phyloP scores from a whole-genome alignment of 2,888 invertebrate genomes.

The Tenthredo mesomela region DNA sequence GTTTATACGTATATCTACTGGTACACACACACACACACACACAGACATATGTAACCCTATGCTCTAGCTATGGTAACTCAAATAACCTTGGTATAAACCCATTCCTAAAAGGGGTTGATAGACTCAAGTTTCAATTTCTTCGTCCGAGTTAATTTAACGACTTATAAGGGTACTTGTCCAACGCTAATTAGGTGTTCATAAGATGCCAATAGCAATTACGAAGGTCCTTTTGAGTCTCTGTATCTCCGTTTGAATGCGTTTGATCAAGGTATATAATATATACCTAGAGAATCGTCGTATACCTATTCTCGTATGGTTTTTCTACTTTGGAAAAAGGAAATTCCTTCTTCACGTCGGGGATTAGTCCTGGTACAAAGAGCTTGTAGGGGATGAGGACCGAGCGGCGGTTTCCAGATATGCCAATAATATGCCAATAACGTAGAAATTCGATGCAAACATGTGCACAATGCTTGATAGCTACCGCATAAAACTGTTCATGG shows the following conservation, averaged over 20 bases:
- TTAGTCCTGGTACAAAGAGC: not conserved
- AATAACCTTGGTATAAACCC: not conserved
- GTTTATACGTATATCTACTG: not conserved
- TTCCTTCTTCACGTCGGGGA: not conserved
- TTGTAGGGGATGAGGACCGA: not conserved
- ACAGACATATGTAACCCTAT: not conserved
- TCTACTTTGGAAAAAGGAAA: not conserved
- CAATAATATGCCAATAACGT: constrained; percentile 49
- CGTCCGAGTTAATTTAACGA: not conserved
- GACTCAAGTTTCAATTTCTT: constrained; percentile 1
- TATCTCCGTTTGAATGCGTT: not conserved
- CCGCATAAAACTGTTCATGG: not conserved
- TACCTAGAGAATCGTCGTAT: not conserved
- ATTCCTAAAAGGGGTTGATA: not conserved
- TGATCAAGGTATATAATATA: not conserved
- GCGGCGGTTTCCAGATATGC: constrained; percentile 13
- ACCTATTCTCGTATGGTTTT: not conserved
- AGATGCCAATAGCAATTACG: not conserved
- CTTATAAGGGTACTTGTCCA: not conserved
- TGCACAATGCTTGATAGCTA: not conserved
- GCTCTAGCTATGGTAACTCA: not conserved
- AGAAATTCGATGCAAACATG: constrained; percentile 36
- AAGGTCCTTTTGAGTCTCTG: not conserved
- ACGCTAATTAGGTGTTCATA: not conserved
- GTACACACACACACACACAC: too few species aligned